A percentile compares a stretch with the other conserved stretches of the same genome.
These are phyloP conservation scores for Poeciliopsis turneri DNA, from an alignment of 2,797 vertebrate species.

Conservation along the genomic window DNA sequence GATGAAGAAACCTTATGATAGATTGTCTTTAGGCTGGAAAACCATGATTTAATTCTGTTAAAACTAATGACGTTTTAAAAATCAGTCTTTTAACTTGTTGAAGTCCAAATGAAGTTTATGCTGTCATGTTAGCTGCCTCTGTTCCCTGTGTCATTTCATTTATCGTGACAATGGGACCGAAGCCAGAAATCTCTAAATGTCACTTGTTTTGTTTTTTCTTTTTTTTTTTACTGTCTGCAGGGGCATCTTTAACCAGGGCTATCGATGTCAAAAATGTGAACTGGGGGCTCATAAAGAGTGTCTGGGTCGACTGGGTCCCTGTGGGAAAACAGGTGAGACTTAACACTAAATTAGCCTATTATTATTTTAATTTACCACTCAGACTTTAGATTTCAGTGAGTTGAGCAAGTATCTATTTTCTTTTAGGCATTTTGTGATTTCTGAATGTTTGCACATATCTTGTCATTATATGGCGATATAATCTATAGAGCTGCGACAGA, in stretches of 20 bases:
- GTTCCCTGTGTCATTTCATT: conserved; percentile 29
- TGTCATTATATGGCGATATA: not conserved
- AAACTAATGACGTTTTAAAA: conserved; percentile 28
- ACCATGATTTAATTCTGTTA: not conserved
- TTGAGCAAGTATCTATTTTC: not conserved
- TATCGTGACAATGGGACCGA: conserved; percentile 36
- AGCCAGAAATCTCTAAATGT: conserved; percentile 52
- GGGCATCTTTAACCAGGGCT: conserved; percentile 95
- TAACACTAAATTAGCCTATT: not conserved
- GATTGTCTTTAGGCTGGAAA: not conserved
- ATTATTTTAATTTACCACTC: not conserved
- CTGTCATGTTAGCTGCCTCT: conserved; percentile 6
- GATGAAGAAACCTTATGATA: not conserved
- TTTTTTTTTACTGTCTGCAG: conserved; percentile 75
- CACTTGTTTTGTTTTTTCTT: conserved; percentile 48
- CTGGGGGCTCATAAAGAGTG: conserved; percentile 95
- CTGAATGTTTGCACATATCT: not conserved
- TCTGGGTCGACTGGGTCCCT: conserved; percentile 87
- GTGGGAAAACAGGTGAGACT: conserved; percentile 76
- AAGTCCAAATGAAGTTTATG: conserved; percentile 16
- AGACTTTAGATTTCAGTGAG: not conserved
- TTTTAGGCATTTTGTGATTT: not conserved
- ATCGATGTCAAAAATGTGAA: conserved; percentile 90
- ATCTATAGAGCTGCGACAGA: too few relatives aligned
- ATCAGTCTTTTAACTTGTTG: conserved; percentile 14